A percentile compares a stretch with the other conserved stretches of the same genome.
phyloP scores from a whole-genome alignment of 2,113 vertebrate genomes.

The Crotalus viridis region DNA sequence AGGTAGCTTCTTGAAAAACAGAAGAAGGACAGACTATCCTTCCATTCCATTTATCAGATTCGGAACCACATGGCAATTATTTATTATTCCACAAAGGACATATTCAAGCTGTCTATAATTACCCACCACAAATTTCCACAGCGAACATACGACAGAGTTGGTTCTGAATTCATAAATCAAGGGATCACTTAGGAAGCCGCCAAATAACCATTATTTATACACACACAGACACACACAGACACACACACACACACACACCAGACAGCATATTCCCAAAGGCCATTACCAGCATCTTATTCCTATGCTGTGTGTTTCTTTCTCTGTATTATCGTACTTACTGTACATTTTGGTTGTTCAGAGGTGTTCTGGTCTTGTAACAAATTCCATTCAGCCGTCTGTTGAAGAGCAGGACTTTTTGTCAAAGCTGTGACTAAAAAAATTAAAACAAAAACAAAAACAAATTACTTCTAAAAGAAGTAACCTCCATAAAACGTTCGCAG shows the following conservation, averaged over 20 bases:
- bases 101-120: neutral
- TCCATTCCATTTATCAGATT: neutral
- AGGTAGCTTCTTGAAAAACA: neutral
- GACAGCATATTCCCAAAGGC: neutral
- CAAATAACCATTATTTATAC: neutral
- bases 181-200: neutral
- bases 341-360: constrained; percentile 52
- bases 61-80: neutral
- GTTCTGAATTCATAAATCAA: neutral
- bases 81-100: neutral
- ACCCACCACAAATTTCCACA: neutral
- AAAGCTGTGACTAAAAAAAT: constrained; percentile 67
- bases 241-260: neutral
- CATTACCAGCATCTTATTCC: neutral
- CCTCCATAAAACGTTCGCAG: neutral
- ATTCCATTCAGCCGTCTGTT: constrained; percentile 72
- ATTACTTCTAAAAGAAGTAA: neutral
- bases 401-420: constrained; percentile 41
- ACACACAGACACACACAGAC: neutral
- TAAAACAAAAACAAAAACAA: constrained; percentile 5
- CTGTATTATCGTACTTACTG: constrained; percentile 59
- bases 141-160: neutral
- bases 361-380: constrained; percentile 53
- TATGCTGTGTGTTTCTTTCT: neutral
- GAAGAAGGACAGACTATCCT: neutral